These are phyloP conservation scores for Acronicta aceris DNA, from an alignment of 2,888 invertebrate species.

Conservation along the genomic window DNA sequence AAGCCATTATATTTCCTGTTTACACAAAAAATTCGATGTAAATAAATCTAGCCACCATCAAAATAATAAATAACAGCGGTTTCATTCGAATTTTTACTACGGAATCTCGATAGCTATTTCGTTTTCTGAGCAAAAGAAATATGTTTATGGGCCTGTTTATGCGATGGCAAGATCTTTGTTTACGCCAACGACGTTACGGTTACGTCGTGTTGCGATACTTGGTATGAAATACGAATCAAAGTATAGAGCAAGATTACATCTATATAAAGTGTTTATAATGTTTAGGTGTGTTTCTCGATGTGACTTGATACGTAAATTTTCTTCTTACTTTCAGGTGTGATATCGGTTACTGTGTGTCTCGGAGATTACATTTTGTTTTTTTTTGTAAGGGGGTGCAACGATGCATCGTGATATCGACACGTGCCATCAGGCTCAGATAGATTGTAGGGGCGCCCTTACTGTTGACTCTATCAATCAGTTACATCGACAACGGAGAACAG, in stretches of 20 bases:
- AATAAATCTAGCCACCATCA: constrained; percentile 55
- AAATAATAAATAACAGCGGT: constrained; percentile 60
- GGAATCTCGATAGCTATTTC: constrained; percentile 56
- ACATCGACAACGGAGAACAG: constrained; percentile 51
- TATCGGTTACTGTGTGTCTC: constrained; percentile 38
- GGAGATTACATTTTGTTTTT: constrained; percentile 74
- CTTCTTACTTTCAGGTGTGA: constrained; percentile 21
- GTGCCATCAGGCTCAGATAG: constrained; percentile 65
- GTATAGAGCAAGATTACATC: constrained; percentile 22
- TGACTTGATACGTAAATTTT: constrained; percentile 35
- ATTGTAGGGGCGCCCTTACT: constrained; percentile 64
- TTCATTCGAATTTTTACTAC: constrained; percentile 59
- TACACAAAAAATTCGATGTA: constrained; percentile 36
- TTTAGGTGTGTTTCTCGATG: constrained; percentile 15
- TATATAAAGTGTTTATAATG: constrained; percentile 14
- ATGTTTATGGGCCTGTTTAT: constrained; percentile 61
- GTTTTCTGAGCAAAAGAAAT: constrained; percentile 57
- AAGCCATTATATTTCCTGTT: constrained; percentile 22
- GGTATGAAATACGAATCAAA: constrained; percentile 30
- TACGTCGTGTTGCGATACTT: constrained; percentile 34
- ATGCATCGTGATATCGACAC: constrained; percentile 66
- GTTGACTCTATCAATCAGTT: constrained; percentile 66
- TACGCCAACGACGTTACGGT: constrained; percentile 52
- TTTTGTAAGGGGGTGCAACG: constrained; percentile 72
- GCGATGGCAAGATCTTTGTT: constrained; percentile 56